Evolutionary conservation across 2,888 invertebrate genomes (phyloP).

Genomic region (Ennomos fuscantarius): DNA sequence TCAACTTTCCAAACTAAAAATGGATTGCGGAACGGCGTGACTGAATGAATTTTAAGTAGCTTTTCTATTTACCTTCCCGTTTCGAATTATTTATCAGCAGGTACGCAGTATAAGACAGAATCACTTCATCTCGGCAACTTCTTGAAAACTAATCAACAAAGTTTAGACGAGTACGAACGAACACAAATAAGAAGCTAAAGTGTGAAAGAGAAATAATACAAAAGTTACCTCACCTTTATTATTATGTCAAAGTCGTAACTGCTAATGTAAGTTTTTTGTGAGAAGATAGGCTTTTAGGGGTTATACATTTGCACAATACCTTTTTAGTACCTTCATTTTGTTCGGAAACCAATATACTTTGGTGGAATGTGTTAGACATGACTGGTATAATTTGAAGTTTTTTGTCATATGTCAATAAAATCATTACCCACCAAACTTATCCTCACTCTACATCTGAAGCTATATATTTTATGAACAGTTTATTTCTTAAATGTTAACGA

Average conservation of each 20-base stretch:
- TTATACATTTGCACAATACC: neutral
- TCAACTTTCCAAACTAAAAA: conserved; percentile 41
- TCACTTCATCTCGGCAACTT: conserved; percentile 39
- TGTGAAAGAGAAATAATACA: conserved; percentile 39
- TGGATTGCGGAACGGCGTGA: conserved; percentile 39
- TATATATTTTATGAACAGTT: too few species aligned
- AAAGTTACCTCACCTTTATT: conserved; percentile 36
- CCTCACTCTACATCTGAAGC: too few species aligned
- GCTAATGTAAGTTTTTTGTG: conserved; percentile 25
- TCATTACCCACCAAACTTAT: too few species aligned
- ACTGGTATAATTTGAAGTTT: too few species aligned
- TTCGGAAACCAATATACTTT: neutral
- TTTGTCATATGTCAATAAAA: too few species aligned
- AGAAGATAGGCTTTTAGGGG: conserved; percentile 5
- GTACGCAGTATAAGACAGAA: conserved; percentile 36
- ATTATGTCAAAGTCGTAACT: conserved; percentile 34
- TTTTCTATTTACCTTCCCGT: conserved; percentile 39
- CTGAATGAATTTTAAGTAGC: conserved; percentile 42
- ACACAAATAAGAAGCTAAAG: conserved; percentile 41
- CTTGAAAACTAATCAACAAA: conserved; percentile 44
- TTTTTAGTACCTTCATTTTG: too few species aligned
- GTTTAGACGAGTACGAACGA: conserved; percentile 38
- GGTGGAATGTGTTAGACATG: neutral
- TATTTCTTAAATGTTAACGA: too few species aligned
- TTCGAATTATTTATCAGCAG: conserved; percentile 41